Evolutionary conservation across 2,113 vertebrate species (phyloP).

Genomic region (Argyrosomus japonicus): DNA sequence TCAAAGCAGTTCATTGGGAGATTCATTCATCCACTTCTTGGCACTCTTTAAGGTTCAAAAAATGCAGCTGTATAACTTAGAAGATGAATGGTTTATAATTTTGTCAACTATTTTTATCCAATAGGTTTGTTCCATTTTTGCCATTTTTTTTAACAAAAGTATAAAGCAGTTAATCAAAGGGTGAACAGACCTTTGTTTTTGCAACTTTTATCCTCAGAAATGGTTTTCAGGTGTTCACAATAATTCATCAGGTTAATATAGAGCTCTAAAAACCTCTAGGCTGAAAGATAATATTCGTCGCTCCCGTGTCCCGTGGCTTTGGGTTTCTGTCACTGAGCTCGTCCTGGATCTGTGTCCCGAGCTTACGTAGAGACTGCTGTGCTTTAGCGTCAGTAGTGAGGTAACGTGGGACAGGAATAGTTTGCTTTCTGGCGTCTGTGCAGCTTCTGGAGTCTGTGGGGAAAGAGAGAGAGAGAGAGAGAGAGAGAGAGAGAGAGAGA

Average conservation of each 20-base stretch:
- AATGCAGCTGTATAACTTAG: conserved; percentile 49
- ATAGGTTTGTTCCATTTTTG: conserved; percentile 53
- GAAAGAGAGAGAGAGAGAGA: conserved; percentile 8
- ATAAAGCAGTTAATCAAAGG: conserved; percentile 67
- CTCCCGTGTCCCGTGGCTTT: conserved; percentile 70
- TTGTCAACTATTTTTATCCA: conserved; percentile 81
- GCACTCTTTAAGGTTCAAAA: conserved; percentile 39
- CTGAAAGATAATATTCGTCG: conserved; percentile 79
- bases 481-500: conserved; percentile 5
- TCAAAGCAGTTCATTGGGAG: conserved; percentile 39
- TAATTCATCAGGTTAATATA: conserved; percentile 60
- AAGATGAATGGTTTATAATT: conserved; percentile 32
- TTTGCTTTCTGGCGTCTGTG: background rate
- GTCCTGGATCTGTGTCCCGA: background rate
- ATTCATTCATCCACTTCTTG: conserved; percentile 41
- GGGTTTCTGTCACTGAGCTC: conserved; percentile 10
- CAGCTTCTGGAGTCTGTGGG: conserved; percentile 12
- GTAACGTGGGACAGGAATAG: background rate
- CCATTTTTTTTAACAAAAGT: conserved; percentile 48
- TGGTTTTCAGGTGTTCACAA: conserved; percentile 77
- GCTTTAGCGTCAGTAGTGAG: conserved; percentile 6
- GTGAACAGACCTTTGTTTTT: conserved; percentile 74
- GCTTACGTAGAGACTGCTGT: background rate
- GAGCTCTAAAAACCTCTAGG: conserved; percentile 79
- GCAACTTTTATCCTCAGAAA: conserved; percentile 82